Evolutionary conservation across 2,888 invertebrate species (phyloP), one percentile per base, ranked within the genome.

Genomic region (Protophormia terraenovae): DNA sequence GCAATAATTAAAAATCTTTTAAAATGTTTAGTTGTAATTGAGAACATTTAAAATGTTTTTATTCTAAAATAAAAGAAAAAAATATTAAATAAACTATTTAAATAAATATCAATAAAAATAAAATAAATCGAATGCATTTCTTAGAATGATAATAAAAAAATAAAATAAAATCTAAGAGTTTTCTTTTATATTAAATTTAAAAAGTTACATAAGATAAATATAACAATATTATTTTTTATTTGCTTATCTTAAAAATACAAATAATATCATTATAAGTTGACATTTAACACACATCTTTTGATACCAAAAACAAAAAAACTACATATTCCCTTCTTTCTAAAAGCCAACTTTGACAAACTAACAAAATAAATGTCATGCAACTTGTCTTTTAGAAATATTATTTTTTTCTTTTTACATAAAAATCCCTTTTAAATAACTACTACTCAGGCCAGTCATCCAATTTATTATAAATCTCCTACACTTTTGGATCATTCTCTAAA

Each of bases 1-100:
- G 96, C 92, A 94, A 89, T 77, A 88, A 91, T 22, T 92, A 58
- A 55, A 41, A 47, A 14, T 38, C 14, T 3, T 24, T 7, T 3
- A 22, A 62, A 53, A 10, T 10, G 1, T 3, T 22, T 16, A 5
- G 22, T 3, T 14, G 29, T 5, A 29, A 27, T 29, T 27, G 27
- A n/a, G 29, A 19, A 19, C 3, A 22, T 19, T 6, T 24, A 14
- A 24, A 32, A 50, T 35, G 50, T 53, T 53, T 69, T 50, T n/a
- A 53, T 50, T 35, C n/a, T 29, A 14, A 38, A 38, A 38, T 38
- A 38, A 38, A 38, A 14, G 14, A 14, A 14, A 38, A 12, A 38
- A 14, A 14, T 41, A 41, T 41, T 41, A 41, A 6, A 32, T 38
- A 1, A 19, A 16, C 29, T 29, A 67, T 29, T 29, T 67, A n/a